A percentile compares a stretch with the other conserved stretches of the same genome.
These are phyloP conservation scores for Psettodes erumei DNA, from an alignment of 2,113 vertebrate species.

Conservation along the genomic window DNA sequence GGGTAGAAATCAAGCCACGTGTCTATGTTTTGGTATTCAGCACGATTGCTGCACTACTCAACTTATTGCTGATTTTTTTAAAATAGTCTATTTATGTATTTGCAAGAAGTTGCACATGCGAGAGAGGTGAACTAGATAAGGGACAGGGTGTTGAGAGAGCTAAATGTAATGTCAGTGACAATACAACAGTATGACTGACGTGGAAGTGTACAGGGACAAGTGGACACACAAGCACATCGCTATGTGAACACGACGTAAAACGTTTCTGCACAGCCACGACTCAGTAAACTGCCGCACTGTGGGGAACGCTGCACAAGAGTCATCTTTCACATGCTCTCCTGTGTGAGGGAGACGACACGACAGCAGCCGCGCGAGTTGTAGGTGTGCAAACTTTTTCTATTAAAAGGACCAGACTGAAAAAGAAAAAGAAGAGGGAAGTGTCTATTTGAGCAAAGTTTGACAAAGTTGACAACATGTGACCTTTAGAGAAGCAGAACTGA, in stretches of 20 bases:
- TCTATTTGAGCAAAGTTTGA: neutral
- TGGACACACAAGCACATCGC: neutral
- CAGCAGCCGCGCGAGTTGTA: neutral
- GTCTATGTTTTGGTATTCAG: neutral
- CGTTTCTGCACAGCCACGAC: neutral
- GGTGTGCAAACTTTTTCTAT: neutral
- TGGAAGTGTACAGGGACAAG: neutral
- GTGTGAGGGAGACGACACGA: neutral
- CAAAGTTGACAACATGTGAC: neutral
- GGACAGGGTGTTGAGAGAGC: neutral
- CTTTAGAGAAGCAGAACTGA: constrained; percentile 51
- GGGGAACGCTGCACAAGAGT: constrained; percentile 17
- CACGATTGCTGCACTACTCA: too few species aligned
- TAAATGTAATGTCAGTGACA: neutral
- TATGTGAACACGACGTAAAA: constrained; percentile 40
- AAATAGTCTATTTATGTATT: too few species aligned
- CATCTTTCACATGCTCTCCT: constrained; percentile 8
- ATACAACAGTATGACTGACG: neutral
- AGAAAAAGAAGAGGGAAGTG: constrained; percentile 17
- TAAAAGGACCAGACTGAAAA: neutral
- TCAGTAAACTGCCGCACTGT: constrained; percentile 24
- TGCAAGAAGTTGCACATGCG: neutral
- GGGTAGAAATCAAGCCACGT: neutral
- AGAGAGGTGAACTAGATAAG: neutral
- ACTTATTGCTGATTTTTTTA: too few species aligned